A percentile compares a stretch with the other conserved stretches of the same genome.
phyloP scores from a whole-genome alignment of 2,113 vertebrate species.

The Ahaetulla prasina region DNA sequence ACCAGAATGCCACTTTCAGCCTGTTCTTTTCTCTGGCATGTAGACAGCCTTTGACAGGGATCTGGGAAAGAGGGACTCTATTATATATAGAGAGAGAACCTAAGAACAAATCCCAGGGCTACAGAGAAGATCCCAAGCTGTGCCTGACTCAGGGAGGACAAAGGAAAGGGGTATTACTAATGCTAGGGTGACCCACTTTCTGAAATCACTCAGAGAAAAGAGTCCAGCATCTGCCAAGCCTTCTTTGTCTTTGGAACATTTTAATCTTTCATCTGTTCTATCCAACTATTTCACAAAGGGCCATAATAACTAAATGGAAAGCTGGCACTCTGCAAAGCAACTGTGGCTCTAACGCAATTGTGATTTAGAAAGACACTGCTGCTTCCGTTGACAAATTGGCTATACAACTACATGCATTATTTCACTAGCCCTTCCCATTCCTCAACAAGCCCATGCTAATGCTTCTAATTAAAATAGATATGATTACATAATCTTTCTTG shows the following conservation, averaged over 20 bases:
- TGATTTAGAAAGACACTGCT: background rate
- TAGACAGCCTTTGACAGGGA: conserved; percentile 17
- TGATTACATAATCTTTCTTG: background rate
- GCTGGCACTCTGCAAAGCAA: background rate
- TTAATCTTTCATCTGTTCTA: background rate
- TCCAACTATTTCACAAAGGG: conserved; percentile 2
- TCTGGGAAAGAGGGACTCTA: background rate
- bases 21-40: background rate
- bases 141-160: fast-evolving
- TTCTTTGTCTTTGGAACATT: background rate
- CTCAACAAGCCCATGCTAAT: background rate
- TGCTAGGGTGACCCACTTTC: background rate
- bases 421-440: background rate
- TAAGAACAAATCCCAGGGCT: conserved; percentile 49
- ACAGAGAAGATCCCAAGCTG: conserved; percentile 26
- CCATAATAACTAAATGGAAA: background rate
- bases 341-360: background rate
- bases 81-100: conserved; percentile 26
- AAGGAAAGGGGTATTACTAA: background rate
- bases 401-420: background rate
- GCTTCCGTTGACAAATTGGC: background rate
- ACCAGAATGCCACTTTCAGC: background rate
- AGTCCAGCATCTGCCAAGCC: background rate
- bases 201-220: background rate
- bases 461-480: background rate